Conservation (phyloP, 2,888 invertebrate genomes). For the Pyrgus malvae region DNA sequence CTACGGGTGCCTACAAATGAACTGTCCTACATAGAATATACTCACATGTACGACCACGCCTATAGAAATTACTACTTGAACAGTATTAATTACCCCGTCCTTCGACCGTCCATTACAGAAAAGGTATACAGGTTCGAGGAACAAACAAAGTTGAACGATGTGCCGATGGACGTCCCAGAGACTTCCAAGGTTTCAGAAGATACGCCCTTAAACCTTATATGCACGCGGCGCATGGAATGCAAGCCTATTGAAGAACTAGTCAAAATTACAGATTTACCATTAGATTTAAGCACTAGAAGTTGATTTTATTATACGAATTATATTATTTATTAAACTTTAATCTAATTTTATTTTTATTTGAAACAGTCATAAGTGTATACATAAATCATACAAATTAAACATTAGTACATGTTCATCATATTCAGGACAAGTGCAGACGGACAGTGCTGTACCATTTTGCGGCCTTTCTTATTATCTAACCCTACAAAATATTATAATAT, state of each 20-base stretch:
- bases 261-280: slow-evolving; percentile 76
- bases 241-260: slow-evolving; percentile 65
- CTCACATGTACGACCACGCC: slow-evolving; percentile 71
- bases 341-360: slow-evolving; percentile 1
- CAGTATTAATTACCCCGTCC: slow-evolving; percentile 53
- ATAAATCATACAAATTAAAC: slow-evolving; percentile 19
- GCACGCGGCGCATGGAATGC: slow-evolving; percentile 60
- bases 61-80: slow-evolving; percentile 65
- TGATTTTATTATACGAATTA: slow-evolving; percentile 51
- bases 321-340: slow-evolving; percentile 36
- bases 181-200: slow-evolving; percentile 44
- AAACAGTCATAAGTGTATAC: slow-evolving; percentile 23
- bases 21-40: slow-evolving; percentile 69
- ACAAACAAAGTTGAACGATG: slow-evolving; percentile 44
- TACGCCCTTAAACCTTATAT: slow-evolving; percentile 70
- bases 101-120: slow-evolving; percentile 54
- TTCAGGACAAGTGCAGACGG: slow-evolving; percentile 49
- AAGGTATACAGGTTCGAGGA: slow-evolving; percentile 58
- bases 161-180: slow-evolving; percentile 39
- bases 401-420: slow-evolving; percentile 53
- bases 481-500: slow-evolving; percentile 3
- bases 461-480: slow-evolving; percentile 8
- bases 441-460: slow-evolving; percentile 13
- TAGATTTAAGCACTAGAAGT: slow-evolving; percentile 84
- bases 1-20: slow-evolving; percentile 62